Evolutionary conservation across 2,113 vertebrate species (phyloP).

Genomic region (Gambusia affinis): DNA sequence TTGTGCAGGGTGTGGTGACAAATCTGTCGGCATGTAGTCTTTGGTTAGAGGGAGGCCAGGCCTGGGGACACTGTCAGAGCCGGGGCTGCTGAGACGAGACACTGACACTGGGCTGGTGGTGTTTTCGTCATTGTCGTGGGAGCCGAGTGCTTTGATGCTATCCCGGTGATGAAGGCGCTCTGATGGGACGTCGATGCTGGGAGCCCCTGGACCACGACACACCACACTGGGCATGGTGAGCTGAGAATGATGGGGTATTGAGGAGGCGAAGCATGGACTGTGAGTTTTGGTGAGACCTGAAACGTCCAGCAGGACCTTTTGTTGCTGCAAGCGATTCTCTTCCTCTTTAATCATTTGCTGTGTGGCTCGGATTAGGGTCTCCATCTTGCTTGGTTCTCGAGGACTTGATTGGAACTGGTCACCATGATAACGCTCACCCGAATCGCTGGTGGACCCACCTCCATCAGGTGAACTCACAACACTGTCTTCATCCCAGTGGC

Average conservation of each 20-base stretch:
- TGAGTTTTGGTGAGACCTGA: constrained; percentile 91
- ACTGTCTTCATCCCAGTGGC: constrained; percentile 98
- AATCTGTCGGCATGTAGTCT: constrained; percentile 92
- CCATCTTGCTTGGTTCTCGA: constrained; percentile 97
- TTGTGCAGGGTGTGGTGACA: constrained; percentile 89
- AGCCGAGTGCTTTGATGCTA: constrained; percentile 77
- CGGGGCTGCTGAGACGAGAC: constrained; percentile 94
- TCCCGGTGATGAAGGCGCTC: constrained; percentile 72
- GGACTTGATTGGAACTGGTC: constrained; percentile 92
- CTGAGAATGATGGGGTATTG: constrained; percentile 83
- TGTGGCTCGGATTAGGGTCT: constrained; percentile 96
- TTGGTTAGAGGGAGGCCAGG: constrained; percentile 90
- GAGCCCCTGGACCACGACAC: constrained; percentile 80
- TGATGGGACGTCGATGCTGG: constrained; percentile 79
- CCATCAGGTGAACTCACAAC: constrained; percentile 96
- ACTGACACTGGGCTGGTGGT: constrained; percentile 89
- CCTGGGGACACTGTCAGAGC: constrained; percentile 73
- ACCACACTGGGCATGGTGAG: constrained; percentile 85
- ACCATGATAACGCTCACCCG: constrained; percentile 89
- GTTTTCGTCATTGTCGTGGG: constrained; percentile 75
- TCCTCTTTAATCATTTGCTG: constrained; percentile 99
- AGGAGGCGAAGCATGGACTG: constrained; percentile 85
- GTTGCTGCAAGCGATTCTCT: constrained; percentile 91
- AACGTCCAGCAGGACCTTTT: constrained; percentile 83
- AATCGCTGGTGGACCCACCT: constrained; percentile 90